These are phyloP conservation scores for Nesospiza acunhae DNA, from an alignment of 2,113 vertebrate genomes.

Conservation along the genomic window DNA sequence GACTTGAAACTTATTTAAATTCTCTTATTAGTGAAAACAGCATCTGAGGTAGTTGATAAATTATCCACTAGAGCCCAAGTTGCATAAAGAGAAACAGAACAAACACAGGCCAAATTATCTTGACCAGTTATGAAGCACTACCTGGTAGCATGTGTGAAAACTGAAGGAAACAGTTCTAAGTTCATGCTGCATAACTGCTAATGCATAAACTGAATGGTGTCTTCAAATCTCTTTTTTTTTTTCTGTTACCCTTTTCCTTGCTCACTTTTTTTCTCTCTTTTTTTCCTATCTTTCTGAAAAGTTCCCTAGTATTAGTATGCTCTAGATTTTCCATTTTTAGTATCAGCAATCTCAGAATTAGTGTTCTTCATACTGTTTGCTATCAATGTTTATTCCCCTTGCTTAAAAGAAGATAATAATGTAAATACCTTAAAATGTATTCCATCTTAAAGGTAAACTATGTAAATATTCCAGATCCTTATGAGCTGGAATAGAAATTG, in stretches of 20 bases:
- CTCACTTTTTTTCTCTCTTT: rapidly evolving
- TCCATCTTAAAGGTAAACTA: background rate
- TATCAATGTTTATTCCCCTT: background rate
- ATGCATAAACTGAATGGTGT: background rate
- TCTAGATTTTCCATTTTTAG: background rate
- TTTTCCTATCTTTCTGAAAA: background rate
- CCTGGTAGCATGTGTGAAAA: background rate
- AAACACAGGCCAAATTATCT: background rate
- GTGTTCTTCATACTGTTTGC: background rate
- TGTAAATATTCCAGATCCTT: background rate
- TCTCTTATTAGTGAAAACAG: background rate
- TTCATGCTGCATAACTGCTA: background rate
- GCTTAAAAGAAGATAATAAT: background rate
- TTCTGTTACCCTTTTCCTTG: rapidly evolving
- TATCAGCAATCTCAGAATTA: background rate
- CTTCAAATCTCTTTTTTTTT: background rate
- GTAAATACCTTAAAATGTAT: background rate
- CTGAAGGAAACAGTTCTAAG: background rate
- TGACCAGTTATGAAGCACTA: background rate
- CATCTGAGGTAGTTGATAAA: background rate
- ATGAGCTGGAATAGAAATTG: background rate
- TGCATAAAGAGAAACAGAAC: background rate
- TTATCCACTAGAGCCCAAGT: background rate
- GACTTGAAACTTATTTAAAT: background rate
- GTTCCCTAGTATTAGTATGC: background rate